Base-by-base conservation (phyloP, 2,888 invertebrate species). In the Dromius quadrimaculatus region DNA sequence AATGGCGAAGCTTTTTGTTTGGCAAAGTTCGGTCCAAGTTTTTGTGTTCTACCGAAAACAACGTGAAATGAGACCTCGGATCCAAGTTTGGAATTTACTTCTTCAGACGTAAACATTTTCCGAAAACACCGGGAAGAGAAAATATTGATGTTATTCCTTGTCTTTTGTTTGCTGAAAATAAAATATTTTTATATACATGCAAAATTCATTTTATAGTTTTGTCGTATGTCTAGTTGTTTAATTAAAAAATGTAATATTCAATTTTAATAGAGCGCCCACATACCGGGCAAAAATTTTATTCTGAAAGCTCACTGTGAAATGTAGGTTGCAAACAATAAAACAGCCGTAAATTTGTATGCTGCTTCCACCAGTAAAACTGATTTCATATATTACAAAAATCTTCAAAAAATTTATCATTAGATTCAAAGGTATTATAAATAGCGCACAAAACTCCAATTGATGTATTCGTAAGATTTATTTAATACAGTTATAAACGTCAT, bases 81-180 rank as follows among this genome's bases (percentile, higher is more conserved):
- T 68, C 50, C 78, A 80, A 79, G 79, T 78, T 77, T 77, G 75
- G 75, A 77, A 47, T 47, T 47, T 54, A 23, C 23, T 23, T 54
- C 50, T 13, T 8, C 28, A 13, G 79, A 19, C 59, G 63, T 63
- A 28, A 28, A 63, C 50, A 54, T 54, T 28, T 22, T 20, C 63
- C 17, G 47, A 47, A 11, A 64, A 38, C 38, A 47, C 47, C 47
- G 64, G 47, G 50, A 65, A 50, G 47, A 8, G 36, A 65, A 65
- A 65, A 65, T 65, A 65, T 65, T 65, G 65, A 47, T 41, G 50
- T 50, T 65, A 50, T 65, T 36, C 50, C 15, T 8, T 19, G 41
- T 41, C 38, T 13, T 41, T 28, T 28, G 3, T 28, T 41, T 15
- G 6, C 15, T 15, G 1, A 1, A 41, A 41, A 41, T 41, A 15